Evolutionary conservation across 1,140 invertebrate genomes (phyloP).

Genomic region (Gyrodactylus salaris): DNA sequence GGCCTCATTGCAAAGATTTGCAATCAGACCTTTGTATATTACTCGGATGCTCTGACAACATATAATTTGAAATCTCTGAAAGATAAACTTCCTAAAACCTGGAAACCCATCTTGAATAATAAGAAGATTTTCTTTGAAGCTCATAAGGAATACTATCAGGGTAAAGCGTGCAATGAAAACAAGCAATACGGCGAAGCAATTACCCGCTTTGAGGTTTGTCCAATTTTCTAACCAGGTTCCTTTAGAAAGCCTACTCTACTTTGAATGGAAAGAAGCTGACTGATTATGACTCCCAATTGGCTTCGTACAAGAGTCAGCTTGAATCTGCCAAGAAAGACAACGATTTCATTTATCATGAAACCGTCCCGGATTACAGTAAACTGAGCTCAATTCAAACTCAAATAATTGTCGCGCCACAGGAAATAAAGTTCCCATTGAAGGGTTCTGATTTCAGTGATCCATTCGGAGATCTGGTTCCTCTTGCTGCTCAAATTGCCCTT

Average conservation of each 20-base stretch:
- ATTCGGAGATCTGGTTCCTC: not conserved
- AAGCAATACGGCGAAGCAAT: not conserved
- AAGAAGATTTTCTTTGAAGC: not conserved
- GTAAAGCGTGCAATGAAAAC: not conserved
- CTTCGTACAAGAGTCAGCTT: not conserved
- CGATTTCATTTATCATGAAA: not conserved
- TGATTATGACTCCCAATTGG: not conserved
- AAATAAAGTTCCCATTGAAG: not conserved
- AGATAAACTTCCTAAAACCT: not conserved
- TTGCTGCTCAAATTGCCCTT: not conserved
- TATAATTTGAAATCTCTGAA: not conserved
- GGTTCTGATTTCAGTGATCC: not conserved
- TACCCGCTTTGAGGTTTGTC: not conserved
- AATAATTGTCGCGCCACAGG: not conserved
- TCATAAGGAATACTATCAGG: not conserved
- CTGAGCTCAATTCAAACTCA: not conserved
- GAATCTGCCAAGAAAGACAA: not conserved
- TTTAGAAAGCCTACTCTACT: not conserved
- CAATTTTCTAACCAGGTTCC: not conserved
- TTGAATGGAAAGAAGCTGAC: not conserved
- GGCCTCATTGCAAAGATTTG: not conserved
- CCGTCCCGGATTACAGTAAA: not conserved
- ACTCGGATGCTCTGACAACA: not conserved
- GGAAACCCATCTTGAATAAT: not conserved
- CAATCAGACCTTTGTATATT: not conserved